Percentiles rank a stretch among this genome's conserved stretches.
phyloP scores from a whole-genome alignment of 2,888 invertebrate species.

The Pterobdella sp. region DNA sequence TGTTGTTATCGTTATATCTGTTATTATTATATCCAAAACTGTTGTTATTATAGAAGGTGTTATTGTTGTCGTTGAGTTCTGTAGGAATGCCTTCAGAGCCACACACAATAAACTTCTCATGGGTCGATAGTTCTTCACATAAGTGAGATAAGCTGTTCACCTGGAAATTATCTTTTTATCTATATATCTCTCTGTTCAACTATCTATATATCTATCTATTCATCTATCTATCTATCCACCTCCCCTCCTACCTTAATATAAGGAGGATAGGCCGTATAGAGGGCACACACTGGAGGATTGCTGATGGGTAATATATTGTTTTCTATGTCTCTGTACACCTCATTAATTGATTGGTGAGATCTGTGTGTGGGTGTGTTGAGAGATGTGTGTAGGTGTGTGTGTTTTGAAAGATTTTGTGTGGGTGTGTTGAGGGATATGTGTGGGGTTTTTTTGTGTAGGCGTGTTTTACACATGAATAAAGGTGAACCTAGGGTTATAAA shows the following conservation, averaged over 20 bases:
- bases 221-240: background rate
- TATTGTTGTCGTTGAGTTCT: slow-evolving; percentile 33
- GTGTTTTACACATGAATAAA: too few relatives aligned
- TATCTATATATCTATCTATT: background rate
- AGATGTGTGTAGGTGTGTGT: background rate
- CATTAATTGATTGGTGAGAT: slow-evolving; percentile 86
- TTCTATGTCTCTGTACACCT: slow-evolving; percentile 74
- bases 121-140: slow-evolving; percentile 80
- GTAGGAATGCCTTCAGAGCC: slow-evolving; percentile 44
- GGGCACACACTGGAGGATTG: slow-evolving; percentile 65
- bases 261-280: slow-evolving; percentile 80
- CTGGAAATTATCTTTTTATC: background rate
- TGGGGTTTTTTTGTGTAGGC: background rate
- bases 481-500: slow-evolving; percentile 13
- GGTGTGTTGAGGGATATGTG: background rate
- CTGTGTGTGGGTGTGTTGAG: slow-evolving; percentile 59
- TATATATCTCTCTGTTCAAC: background rate
- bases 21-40: background rate
- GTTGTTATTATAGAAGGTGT: background rate
- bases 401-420: background rate
- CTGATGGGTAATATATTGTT: slow-evolving; percentile 40
- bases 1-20: slow-evolving; percentile 3
- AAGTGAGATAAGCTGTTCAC: slow-evolving; percentile 54
- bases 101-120: slow-evolving; percentile 66
- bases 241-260: slow-evolving; percentile 24